phyloP scores from a whole-genome alignment of 2,797 vertebrate species.

The Enteromius afrohamiltoni region DNA sequence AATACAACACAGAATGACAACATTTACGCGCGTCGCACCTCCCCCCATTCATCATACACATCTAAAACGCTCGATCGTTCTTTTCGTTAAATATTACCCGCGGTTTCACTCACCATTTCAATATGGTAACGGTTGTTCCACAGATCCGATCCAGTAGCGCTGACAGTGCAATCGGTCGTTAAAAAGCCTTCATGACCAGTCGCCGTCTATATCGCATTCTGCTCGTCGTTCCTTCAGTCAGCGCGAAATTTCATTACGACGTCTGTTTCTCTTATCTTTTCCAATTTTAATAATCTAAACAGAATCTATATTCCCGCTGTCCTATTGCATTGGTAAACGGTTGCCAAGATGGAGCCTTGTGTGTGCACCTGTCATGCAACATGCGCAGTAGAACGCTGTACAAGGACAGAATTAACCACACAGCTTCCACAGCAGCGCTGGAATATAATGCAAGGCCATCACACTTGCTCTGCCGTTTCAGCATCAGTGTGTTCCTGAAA shows the following conservation, averaged over 20 bases:
- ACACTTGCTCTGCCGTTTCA: conserved; percentile 30
- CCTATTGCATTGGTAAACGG: conserved; percentile 74
- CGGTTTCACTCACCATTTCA: conserved; percentile 68
- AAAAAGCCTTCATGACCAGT: conserved; percentile 62
- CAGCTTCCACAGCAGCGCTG: conserved; percentile 20
- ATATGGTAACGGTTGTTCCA: conserved; percentile 43
- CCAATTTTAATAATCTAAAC: background rate
- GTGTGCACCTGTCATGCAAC: conserved; percentile 79
- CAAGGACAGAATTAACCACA: conserved; percentile 21
- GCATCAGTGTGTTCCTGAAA: background rate
- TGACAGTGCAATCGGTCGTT: conserved; percentile 63
- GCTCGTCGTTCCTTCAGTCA: conserved; percentile 32
- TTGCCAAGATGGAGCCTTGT: conserved; percentile 81
- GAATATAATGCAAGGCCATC: conserved; percentile 34
- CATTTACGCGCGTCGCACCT: conserved; percentile 37
- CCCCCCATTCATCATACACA: conserved; percentile 26
- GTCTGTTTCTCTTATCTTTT: background rate
- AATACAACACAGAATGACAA: conserved; percentile 61
- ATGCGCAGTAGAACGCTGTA: conserved; percentile 73
- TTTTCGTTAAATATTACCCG: background rate
- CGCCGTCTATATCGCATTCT: conserved; percentile 63
- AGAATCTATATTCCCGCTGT: conserved; percentile 65
- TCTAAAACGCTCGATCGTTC: conserved; percentile 9
- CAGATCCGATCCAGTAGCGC: conserved; percentile 52
- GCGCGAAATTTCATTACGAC: background rate